Conservation (phyloP, 2,113 vertebrate species). For the Chaetodon trifascialis region DNA sequence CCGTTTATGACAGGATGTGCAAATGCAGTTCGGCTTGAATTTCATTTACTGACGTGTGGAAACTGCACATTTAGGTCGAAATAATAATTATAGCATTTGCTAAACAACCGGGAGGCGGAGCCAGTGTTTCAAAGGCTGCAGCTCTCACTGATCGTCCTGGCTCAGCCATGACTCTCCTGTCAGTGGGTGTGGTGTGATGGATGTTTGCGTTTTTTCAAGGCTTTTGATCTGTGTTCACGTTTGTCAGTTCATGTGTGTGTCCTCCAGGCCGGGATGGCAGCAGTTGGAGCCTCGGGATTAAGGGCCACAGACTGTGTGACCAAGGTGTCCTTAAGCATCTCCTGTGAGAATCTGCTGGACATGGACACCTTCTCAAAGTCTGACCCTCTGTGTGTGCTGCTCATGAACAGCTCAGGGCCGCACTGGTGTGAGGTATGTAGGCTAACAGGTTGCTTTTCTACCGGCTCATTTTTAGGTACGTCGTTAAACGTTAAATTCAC, state of each 20-base stretch:
- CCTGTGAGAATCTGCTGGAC: conserved; percentile 91
- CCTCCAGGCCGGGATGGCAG: conserved; percentile 57
- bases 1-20: not conserved
- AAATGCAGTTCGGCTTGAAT: not conserved
- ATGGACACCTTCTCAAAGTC: conserved; percentile 91
- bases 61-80: not conserved
- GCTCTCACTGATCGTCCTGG: not conserved
- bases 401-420: conserved; percentile 68
- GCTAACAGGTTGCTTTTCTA: not conserved
- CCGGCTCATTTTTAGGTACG: not conserved
- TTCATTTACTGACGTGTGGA: not conserved
- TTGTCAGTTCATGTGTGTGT: conserved; percentile 9
- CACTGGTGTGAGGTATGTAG: conserved; percentile 74
- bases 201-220: not conserved
- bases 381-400: conserved; percentile 90
- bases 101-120: too few species aligned
- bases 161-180: not conserved
- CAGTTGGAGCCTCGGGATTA: conserved; percentile 9
- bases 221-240: conserved; percentile 12
- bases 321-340: conserved; percentile 88
- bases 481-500: not conserved
- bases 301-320: conserved; percentile 86
- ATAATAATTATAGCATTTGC: too few species aligned
- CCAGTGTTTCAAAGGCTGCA: too few species aligned
- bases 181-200: not conserved